phyloP scores from a whole-genome alignment of 2,888 invertebrate genomes.

The Colletes collaris region DNA sequence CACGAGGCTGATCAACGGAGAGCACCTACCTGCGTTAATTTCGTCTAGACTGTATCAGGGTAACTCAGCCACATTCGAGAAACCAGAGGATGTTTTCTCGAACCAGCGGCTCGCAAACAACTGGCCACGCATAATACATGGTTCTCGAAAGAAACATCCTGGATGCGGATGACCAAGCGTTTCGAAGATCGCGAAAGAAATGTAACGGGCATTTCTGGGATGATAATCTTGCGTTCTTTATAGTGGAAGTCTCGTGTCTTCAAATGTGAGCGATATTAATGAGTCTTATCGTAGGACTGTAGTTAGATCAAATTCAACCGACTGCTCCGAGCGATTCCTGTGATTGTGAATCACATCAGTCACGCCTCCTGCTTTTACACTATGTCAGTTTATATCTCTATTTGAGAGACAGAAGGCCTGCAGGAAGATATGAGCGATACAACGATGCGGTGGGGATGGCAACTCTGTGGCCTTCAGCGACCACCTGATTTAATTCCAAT shows the following conservation, averaged over 20 bases:
- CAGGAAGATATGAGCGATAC: conserved; percentile 6
- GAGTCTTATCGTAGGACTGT: neutral
- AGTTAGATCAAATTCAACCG: neutral
- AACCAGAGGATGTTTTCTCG: conserved; percentile 11
- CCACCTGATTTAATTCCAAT: no score
- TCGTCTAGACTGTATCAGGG: conserved; percentile 48
- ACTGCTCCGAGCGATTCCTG: neutral
- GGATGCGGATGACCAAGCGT: conserved; percentile 6
- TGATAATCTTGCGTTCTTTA: no score
- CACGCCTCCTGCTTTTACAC: neutral
- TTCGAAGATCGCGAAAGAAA: neutral
- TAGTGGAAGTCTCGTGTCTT: no score
- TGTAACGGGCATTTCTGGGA: no score
- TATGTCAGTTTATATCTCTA: neutral
- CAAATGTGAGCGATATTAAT: no score
- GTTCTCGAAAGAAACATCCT: conserved; percentile 1
- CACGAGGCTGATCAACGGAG: conserved; percentile 66
- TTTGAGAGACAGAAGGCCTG: neutral
- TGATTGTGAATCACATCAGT: neutral
- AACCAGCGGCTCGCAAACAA: neutral
- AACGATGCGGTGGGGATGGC: neutral
- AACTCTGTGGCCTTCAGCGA: no score
- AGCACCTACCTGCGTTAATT: conserved; percentile 63
- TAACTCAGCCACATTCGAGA: conserved; percentile 13
- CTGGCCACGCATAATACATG: neutral